Evolutionary conservation across 2,888 invertebrate species (phyloP), one percentile per base, ranked within the genome.

Genomic region (Crioceris asparagi): DNA sequence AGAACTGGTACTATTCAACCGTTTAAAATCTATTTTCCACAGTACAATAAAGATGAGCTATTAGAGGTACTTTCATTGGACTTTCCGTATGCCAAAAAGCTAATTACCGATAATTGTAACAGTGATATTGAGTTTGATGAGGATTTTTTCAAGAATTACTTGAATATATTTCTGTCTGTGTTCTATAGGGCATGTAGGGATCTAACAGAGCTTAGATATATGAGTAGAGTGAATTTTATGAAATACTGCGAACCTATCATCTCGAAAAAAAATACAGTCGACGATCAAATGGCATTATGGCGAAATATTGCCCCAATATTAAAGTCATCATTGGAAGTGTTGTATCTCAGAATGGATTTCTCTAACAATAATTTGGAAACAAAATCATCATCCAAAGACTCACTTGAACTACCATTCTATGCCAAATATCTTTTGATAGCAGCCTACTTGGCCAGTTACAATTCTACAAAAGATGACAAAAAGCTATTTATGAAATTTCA

Each of bases 381-480:
- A 4, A 57, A 54, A 32, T 54, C 55, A 31, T 56, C 53, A 17
- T 65, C 77, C 49, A 77, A 75, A 0, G 75, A 75, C 45, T 78
- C 77, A 35, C 71, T 86, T 19, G 85, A 87, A 54, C 58, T 94
- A 3, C 93, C 93, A 0, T 90, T 77, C 57, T 92, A 88, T 63
- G 84, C 88, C 0, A 93, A 93, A 62, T 92, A 77, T 60, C 69
- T 94, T 21, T 67, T 94, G 3, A 84, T 94, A 17, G 88, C 93
- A 5, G 84, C 91, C 1, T 94, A 87, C 59, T 67, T 94, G 41
- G 93, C 93, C 1, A 93, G 93, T 19, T 87, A 92, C 60, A 93
- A 93, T 62, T 86, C 92, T 2, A 76, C 83, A 0, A 86, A 84
- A 50, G 81, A 85, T 48, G 94, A 94, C 59, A 87, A 83, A 55